phyloP scores from a whole-genome alignment of 1,140 invertebrate genomes.

The Zaprionus camerounensis region DNA sequence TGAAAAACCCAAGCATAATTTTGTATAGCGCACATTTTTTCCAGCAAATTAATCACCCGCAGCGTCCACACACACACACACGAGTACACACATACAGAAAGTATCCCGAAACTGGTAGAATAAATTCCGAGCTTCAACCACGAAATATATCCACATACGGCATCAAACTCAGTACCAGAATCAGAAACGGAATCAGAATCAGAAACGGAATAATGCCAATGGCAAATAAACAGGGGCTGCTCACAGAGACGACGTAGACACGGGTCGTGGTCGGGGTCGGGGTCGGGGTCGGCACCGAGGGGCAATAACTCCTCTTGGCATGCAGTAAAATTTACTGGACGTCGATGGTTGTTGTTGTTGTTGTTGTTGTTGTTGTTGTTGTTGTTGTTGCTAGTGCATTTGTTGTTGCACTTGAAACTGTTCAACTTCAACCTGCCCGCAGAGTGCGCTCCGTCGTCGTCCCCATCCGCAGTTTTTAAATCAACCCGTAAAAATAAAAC shows the following conservation, averaged over 20 bases:
- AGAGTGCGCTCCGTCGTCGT: not conserved
- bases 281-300: not conserved
- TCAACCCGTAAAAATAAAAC: slow-evolving; percentile 30
- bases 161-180: slow-evolving; percentile 12
- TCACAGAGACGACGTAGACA: not conserved
- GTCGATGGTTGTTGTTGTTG: slow-evolving; percentile 10
- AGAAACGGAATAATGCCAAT: slow-evolving; percentile 63
- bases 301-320: slow-evolving; percentile 59
- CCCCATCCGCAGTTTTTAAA: slow-evolving; percentile 7
- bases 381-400: slow-evolving; percentile 23
- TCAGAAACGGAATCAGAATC: slow-evolving; percentile 21
- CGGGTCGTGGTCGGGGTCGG: not conserved
- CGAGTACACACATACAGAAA: slow-evolving; percentile 23
- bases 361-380: slow-evolving; percentile 48
- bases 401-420: slow-evolving; percentile 71
- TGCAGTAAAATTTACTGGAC: slow-evolving; percentile 55
- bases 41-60: slow-evolving; percentile 75
- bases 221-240: slow-evolving; percentile 63
- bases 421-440: slow-evolving; percentile 69
- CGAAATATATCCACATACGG: slow-evolving; percentile 25
- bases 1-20: slow-evolving; percentile 36
- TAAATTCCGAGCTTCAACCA: slow-evolving; percentile 44
- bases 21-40: slow-evolving; percentile 47
- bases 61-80: slow-evolving; percentile 46
- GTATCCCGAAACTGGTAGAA: slow-evolving; percentile 33